A percentile compares a stretch with the other conserved stretches of the same genome.
Conservation (phyloP, 2,113 vertebrate species). For the Oncorhynchus keta region DNA sequence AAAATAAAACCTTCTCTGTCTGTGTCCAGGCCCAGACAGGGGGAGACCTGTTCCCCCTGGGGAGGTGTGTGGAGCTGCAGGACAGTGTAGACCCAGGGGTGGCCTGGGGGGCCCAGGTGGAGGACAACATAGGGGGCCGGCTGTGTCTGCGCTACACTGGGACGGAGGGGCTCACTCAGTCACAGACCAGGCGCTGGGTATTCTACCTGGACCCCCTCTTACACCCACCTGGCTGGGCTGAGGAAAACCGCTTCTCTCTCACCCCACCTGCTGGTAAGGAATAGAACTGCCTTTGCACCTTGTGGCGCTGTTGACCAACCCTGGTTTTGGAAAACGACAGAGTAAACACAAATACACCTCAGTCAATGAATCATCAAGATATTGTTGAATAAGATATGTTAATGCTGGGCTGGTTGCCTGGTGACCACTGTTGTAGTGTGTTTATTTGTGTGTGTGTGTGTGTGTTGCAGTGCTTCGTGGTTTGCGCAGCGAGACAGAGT, state of each 20-base stretch:
- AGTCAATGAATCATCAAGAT: no score
- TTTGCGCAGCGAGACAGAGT: neutral
- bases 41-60: slow-evolving; percentile 86
- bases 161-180: slow-evolving; percentile 76
- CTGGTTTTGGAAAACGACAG: no score
- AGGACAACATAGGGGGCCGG: slow-evolving; percentile 90
- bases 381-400: no score
- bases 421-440: neutral
- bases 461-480: neutral
- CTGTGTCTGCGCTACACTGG: slow-evolving; percentile 85
- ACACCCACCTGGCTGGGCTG: slow-evolving; percentile 92
- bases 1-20: neutral
- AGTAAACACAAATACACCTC: no score
- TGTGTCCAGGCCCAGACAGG: slow-evolving; percentile 85
- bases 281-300: no score
- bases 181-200: slow-evolving; percentile 83
- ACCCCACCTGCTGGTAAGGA: slow-evolving; percentile 85
- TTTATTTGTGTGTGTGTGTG: neutral
- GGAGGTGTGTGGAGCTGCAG: slow-evolving; percentile 88
- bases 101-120: slow-evolving; percentile 87
- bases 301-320: no score
- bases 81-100: slow-evolving; percentile 73
- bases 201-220: slow-evolving; percentile 93
- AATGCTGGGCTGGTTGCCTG: no score
- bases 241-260: slow-evolving; percentile 80